Base-by-base conservation (phyloP, 2,113 vertebrate species). In the Brevimyrus niger region DNA sequence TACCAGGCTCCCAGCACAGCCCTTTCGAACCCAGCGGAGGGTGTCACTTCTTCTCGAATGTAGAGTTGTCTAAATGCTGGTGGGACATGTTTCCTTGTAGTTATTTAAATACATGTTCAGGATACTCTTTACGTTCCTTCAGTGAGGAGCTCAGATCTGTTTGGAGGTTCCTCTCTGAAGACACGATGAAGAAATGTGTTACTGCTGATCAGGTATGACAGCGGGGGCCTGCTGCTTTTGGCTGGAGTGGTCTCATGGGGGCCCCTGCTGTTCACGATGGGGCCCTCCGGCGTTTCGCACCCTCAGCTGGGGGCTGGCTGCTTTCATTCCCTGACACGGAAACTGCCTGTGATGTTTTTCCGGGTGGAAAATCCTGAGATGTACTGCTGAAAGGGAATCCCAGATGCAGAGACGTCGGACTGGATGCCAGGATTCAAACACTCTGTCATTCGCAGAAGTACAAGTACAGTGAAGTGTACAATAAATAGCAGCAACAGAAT, bases 21-120 rank as follows among this genome's bases (percentile, higher is more conserved):
- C 58, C 19, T 9, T 61, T 61, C 7, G 1, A 9, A 61, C 23
- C 58, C 58, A n/a, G 5, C 6, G 3, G 58, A 21, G 23, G 58
- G 51, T 50, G 27, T 44, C 55, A 46, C 85, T n/a, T 84, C 85
- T n/a, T 58, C 47, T 86, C 47, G 9, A 51, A 87, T 76, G 19
- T 35, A 46, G 44, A 21, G 19, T 10, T 42, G 11, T 13, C 6
- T n/a, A 87, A 55, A 90, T 87, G 61, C 82, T 87, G 38, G 82
- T 88, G 48, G 89, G 82, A 58, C 21, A 90, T 82, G 89, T 48
- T 87, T 61, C 53, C 55, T 44, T 65, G 23, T 65, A 27, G 58
- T 69, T 13, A 69, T 69, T 69, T 69, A 69, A 69, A 31, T 69
- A 69, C n/a, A 73, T 73, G 35, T 73, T 69, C 10, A 31, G 10